Conservation (phyloP, 2,888 invertebrate species). For the Sarcophaga carnaria region DNA sequence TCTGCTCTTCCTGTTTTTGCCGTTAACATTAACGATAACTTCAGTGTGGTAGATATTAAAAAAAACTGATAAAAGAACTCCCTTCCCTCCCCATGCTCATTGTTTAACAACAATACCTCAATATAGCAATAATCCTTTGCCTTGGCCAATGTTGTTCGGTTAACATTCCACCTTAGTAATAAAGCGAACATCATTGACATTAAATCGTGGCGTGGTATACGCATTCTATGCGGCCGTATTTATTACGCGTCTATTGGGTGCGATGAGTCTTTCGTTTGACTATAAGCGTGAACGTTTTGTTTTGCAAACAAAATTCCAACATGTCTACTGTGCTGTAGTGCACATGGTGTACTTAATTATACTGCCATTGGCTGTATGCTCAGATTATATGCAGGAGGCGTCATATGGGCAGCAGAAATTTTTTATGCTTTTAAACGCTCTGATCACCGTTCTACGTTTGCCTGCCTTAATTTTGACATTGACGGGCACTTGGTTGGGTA, state of each 20-base stretch:
- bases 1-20: no score
- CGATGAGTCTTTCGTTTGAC: conserved; percentile 21
- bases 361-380: conserved; percentile 23
- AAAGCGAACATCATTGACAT: conserved; percentile 41
- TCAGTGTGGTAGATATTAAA: no score
- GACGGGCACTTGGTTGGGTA: conserved; percentile 21
- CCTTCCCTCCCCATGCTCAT: no score
- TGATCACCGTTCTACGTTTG: conserved; percentile 20
- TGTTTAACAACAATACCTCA: background rate
- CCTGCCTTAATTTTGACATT: conserved; percentile 34
- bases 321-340: conserved; percentile 27
- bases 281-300: conserved; percentile 14
- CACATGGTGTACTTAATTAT: conserved; percentile 28
- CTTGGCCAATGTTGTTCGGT: background rate
- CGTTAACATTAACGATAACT: no score
- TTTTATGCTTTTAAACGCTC: conserved; percentile 16
- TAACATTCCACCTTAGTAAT: conserved; percentile 13
- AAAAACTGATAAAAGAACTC: no score
- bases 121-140: background rate
- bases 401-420: conserved; percentile 17
- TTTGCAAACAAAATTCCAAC: background rate
- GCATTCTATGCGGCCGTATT: conserved; percentile 14
- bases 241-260: conserved; percentile 16
- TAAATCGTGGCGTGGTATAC: conserved; percentile 33
- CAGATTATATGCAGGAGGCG: conserved; percentile 21